Base-by-base conservation (phyloP, 2,888 invertebrate species). In the Drosophila melanocephala region DNA sequence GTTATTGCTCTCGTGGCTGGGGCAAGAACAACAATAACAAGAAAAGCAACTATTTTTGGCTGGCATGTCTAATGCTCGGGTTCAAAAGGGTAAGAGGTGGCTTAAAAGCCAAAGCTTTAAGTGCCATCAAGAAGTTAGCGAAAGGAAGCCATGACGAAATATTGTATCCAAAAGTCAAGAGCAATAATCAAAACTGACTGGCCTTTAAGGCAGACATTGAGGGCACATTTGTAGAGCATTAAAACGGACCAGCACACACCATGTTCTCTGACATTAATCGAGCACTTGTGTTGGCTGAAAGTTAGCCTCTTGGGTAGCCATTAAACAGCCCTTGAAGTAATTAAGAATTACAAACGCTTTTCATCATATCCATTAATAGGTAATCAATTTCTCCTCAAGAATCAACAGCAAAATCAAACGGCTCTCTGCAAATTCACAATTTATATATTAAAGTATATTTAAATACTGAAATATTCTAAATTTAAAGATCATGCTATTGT, bases 41-140 rank as follows among this genome's bases (percentile, higher is more conserved):
- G 22, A 35, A 19, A 28, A 30, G 16, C 64, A 79, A 75, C 79
- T 78, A 66, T 72, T 79, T 79, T 79, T 50, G 79, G 69, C 69
- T 72, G 63, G 55, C 80, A 73, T 80, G 77, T 59, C 80, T 64
- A 79, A 73, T 80, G 66, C 66, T 30, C 4, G 66, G 75, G 77
- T 63, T 79, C 72, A 75, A 79, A 73, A 79, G 72, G 75, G 75
- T 66, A 75, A 79, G 65, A 66, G 62, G 65, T 75, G 47, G 59
- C 55, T 75, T 63, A 71, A 79, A 66, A 66, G 77, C 59, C 50
- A 61, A 60, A 53, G 63, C 73, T 60, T 52, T 56, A 77, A 77
- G 81, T 77, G 74, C 66, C 77, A 77, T 77, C 77, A 77, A 81
- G 65, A 80, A 79, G 79, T 76, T 64, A 57, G 74, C 60, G 62